A percentile compares a stretch with the other conserved stretches of the same genome.
Conservation (phyloP, 2,888 invertebrate genomes). For the Fragum whitleyi region DNA sequence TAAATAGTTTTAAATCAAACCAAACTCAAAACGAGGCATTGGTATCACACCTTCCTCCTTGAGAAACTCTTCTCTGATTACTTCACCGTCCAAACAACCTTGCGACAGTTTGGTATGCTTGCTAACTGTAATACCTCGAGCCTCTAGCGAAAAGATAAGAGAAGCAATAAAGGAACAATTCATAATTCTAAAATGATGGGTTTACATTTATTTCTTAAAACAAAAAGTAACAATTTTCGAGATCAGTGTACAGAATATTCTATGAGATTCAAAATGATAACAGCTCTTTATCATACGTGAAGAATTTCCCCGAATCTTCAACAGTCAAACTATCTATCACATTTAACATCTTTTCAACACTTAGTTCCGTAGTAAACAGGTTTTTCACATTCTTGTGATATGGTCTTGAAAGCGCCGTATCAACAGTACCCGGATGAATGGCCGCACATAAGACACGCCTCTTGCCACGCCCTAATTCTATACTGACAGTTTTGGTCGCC, state of each 20-base stretch:
- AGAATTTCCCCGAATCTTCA: constrained; percentile 75
- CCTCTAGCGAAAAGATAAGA: no score
- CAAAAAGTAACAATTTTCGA: no score
- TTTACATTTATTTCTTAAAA: no score
- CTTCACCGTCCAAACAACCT: no score
- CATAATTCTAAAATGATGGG: no score
- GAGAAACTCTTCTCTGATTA: no score
- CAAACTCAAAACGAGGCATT: no score
- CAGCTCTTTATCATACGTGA: constrained; percentile 72
- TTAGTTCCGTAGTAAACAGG: constrained; percentile 74
- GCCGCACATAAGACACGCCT: constrained; percentile 74
- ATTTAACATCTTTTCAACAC: constrained; percentile 71
- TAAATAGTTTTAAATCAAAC: no score
- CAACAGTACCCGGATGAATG: constrained; percentile 79
- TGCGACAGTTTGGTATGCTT: no score
- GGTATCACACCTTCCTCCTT: no score
- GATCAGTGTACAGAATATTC: background rate
- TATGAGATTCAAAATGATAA: constrained; percentile 67
- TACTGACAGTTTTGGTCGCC: constrained; percentile 78
- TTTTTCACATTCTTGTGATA: constrained; percentile 79
- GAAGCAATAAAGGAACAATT: no score
- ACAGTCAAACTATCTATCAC: constrained; percentile 74
- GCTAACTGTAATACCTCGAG: no score
- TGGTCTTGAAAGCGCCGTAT: constrained; percentile 78
- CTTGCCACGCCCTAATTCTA: constrained; percentile 75